Evolutionary conservation across 2,113 vertebrate genomes (phyloP).

Genomic region (Catharus bicknelli): DNA sequence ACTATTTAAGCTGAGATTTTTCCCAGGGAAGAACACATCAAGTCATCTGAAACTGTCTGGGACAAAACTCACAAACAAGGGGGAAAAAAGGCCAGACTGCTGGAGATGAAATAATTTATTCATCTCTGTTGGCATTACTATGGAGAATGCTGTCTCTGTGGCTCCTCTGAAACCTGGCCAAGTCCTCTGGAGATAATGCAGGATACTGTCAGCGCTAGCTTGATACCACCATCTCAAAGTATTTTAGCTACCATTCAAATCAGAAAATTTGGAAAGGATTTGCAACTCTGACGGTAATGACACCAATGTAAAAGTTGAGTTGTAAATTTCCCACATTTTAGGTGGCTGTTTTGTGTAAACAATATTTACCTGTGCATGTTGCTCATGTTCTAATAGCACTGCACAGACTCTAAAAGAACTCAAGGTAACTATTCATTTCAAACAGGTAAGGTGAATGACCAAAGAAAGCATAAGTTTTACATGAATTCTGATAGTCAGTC

Average conservation of each 20-base stretch:
- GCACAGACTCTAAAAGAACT: neutral
- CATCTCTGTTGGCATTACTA: neutral
- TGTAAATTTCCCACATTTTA: neutral
- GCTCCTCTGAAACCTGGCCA: constrained; percentile 33
- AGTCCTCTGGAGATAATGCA: constrained; percentile 5
- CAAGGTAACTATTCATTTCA: neutral
- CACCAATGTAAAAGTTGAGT: neutral
- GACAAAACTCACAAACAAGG: constrained; percentile 5
- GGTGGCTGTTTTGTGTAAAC: neutral
- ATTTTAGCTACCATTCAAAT: neutral
- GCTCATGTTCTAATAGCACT: neutral
- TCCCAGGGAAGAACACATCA: constrained; percentile 29
- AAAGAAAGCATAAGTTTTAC: neutral
- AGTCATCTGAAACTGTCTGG: constrained; percentile 6
- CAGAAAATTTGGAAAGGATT: neutral
- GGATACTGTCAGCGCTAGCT: neutral
- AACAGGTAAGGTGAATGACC: neutral
- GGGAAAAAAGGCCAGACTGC: constrained; percentile 9
- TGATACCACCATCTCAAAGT: neutral
- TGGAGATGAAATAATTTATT: constrained; percentile 35
- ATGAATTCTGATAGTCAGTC: neutral
- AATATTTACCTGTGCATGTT: neutral
- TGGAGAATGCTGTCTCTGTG: neutral
- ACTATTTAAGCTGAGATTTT: constrained; percentile 5
- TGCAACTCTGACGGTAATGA: neutral